phyloP scores from a whole-genome alignment of 2,888 invertebrate species.

The Colostygia pectinataria region DNA sequence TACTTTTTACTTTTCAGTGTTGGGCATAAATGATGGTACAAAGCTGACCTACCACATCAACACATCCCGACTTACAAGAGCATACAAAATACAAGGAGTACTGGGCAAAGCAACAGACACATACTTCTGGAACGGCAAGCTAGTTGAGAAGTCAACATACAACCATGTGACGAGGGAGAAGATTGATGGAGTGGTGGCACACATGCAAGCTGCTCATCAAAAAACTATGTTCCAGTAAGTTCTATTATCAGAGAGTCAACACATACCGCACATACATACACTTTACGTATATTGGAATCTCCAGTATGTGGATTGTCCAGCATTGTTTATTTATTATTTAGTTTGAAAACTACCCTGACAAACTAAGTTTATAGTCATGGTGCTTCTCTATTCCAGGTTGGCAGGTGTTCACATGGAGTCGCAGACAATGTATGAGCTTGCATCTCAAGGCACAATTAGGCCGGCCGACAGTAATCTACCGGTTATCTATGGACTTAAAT shows the following conservation, averaged over 20 bases:
- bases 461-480: conserved; percentile 88
- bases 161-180: conserved; percentile 86
- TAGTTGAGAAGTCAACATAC: conserved; percentile 87
- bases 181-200: conserved; percentile 88
- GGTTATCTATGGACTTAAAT: conserved; percentile 92
- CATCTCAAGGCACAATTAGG: conserved; percentile 90
- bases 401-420: conserved; percentile 92
- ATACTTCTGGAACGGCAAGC: conserved; percentile 87
- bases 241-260: too few relatives aligned
- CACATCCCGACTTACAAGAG: conserved; percentile 84
- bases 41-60: conserved; percentile 81
- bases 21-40: conserved; percentile 88
- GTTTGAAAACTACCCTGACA: too few relatives aligned
- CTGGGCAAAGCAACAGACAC: conserved; percentile 90
- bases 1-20: conserved; percentile 74
- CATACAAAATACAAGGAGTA: conserved; percentile 88
- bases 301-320: too few relatives aligned
- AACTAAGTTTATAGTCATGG: too few relatives aligned
- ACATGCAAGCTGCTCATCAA: conserved; percentile 94
- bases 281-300: too few relatives aligned
- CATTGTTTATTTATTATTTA: too few relatives aligned
- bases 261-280: too few relatives aligned
- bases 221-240: conserved; percentile 92
- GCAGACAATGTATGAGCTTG: conserved; percentile 95
- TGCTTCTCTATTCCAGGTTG: conserved; percentile 69